phyloP scores from a whole-genome alignment of 2,113 vertebrate species.

The Echinops telfairi region DNA sequence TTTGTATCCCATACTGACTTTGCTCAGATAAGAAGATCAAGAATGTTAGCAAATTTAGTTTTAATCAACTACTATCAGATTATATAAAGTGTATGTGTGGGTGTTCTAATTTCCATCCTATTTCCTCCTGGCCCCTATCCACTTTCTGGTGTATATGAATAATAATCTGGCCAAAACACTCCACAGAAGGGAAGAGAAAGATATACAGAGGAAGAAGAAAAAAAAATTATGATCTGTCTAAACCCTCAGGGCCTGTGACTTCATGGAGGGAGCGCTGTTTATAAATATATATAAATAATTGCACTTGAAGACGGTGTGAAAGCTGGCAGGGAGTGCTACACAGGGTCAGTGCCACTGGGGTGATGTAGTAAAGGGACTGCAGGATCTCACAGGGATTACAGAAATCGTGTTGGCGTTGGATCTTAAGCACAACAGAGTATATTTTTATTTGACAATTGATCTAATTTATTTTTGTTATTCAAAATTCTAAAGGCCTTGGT shows the following conservation, averaged over 20 bases:
- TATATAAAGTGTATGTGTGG: not conserved
- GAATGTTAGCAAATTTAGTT: not conserved
- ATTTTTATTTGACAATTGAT: not conserved
- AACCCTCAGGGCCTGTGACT: not conserved
- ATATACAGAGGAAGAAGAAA: conserved; percentile 21
- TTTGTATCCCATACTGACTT: not conserved
- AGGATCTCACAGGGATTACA: not conserved
- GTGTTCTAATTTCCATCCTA: not conserved
- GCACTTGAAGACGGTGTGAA: not conserved
- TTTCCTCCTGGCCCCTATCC: not conserved
- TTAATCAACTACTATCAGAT: not conserved
- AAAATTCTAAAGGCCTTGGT: too few species aligned
- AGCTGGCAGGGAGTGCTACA: not conserved
- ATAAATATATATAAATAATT: not conserved
- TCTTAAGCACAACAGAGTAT: not conserved
- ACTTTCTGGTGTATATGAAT: not conserved
- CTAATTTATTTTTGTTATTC: not conserved
- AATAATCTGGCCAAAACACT: conserved; percentile 17
- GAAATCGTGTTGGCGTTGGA: not conserved
- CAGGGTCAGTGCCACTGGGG: not conserved
- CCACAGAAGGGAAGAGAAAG: not conserved
- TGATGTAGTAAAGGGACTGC: not conserved
- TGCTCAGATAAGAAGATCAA: not conserved
- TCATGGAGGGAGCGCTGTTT: not conserved
- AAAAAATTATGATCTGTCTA: conserved; percentile 10